A percentile compares a stretch with the other conserved stretches of the same genome.
Evolutionary conservation across 1,140 invertebrate genomes (phyloP).

Genomic region (Papilio glaucus): DNA sequence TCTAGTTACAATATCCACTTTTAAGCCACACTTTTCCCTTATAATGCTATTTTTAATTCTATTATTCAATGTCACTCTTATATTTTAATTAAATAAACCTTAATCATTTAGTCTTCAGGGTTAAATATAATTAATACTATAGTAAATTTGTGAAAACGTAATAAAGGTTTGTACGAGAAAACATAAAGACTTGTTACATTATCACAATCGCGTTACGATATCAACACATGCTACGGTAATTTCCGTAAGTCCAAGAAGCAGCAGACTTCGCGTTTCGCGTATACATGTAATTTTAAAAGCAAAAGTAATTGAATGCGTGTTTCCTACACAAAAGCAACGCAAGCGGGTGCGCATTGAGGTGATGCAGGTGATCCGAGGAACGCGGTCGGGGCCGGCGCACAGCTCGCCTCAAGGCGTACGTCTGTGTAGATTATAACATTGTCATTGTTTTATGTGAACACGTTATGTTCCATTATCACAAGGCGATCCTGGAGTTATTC

Average conservation of each 20-base stretch:
- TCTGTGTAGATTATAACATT: conserved; percentile 5
- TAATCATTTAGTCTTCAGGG: no score
- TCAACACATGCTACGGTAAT: neutral
- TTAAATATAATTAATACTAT: no score
- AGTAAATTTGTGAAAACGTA: no score
- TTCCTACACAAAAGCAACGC: neutral
- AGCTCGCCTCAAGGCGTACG: neutral
- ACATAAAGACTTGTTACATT: neutral
- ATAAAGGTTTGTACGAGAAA: neutral
- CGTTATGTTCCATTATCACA: neutral
- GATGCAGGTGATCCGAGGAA: conserved; percentile 12
- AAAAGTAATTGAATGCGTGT: neutral
- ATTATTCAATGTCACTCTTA: no score
- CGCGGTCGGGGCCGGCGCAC: conserved; percentile 24
- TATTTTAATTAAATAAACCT: no score
- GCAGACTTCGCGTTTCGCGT: neutral
- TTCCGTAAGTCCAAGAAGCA: neutral
- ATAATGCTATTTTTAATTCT: no score
- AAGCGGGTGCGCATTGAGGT: conserved; percentile 14
- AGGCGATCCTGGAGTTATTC: neutral
- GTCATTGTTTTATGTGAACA: neutral
- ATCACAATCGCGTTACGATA: no score
- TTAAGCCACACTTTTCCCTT: no score
- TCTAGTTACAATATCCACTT: no score
- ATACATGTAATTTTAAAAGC: neutral